Conservation (phyloP, 2,888 invertebrate genomes). For the Cerastis leucographa region DNA sequence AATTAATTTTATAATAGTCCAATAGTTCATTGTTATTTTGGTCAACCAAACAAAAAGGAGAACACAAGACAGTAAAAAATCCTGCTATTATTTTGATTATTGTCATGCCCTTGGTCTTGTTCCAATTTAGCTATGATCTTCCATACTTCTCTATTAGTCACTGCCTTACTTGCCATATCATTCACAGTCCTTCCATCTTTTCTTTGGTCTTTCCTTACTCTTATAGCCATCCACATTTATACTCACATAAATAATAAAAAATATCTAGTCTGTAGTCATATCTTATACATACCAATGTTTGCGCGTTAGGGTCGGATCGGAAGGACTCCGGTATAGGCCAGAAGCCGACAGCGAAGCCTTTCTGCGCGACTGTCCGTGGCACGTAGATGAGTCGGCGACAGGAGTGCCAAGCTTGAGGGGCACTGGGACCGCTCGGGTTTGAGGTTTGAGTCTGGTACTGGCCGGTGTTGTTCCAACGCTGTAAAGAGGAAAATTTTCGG, state of each 20-base stretch:
- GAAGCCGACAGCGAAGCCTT: conserved; percentile 97
- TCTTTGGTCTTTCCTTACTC: not conserved
- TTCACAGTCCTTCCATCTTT: not conserved
- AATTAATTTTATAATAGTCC: not conserved
- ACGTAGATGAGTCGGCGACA: conserved; percentile 97
- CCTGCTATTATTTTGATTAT: not conserved
- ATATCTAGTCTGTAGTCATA: not conserved
- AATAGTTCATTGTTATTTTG: too few species aligned
- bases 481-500: conserved; percentile 62
- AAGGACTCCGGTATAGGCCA: conserved; percentile 99
- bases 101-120: not conserved
- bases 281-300: conserved; percentile 92
- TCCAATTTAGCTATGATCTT: not conserved
- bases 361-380: conserved; percentile 96
- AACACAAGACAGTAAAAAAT: too few species aligned
- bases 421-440: conserved; percentile 74
- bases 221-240: not conserved
- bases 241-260: not conserved
- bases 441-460: conserved; percentile 80
- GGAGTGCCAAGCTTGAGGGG: conserved; percentile 96
- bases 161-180: not conserved
- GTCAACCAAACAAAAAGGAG: too few species aligned
- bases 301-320: conserved; percentile 98
- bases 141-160: not conserved
- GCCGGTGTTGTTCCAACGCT: conserved; percentile 89